Evolutionary conservation across 2,797 vertebrate species (phyloP).

Genomic region (Lindbergichthys nudifrons): DNA sequence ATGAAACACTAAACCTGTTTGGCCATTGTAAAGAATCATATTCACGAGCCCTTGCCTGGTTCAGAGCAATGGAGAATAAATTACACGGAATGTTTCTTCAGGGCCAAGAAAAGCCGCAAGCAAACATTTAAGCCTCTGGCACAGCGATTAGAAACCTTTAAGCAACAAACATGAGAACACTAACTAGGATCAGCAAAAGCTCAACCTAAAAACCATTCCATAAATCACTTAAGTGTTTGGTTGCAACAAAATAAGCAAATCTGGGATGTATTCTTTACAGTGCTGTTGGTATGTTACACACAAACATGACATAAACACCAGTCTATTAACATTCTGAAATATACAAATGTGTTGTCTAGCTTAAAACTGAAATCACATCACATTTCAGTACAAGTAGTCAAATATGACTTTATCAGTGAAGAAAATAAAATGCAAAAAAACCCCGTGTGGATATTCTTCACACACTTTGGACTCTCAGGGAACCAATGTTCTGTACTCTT

Average conservation of each 20-base stretch:
- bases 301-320: conserved; percentile 6
- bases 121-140: conserved; percentile 66
- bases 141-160: conserved; percentile 59
- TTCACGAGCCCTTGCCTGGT: conserved; percentile 25
- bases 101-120: conserved; percentile 64
- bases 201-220: conserved; percentile 46
- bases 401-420: conserved; percentile 2
- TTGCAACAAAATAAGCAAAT: conserved; percentile 36
- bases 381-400: conserved; percentile 1
- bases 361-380: conserved; percentile 4
- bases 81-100: conserved; percentile 48
- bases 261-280: conserved; percentile 27
- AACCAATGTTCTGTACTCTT: conserved; percentile 19
- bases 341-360: neutral
- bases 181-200: conserved; percentile 60
- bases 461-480: conserved; percentile 18
- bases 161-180: conserved; percentile 55
- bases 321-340: conserved; percentile 17
- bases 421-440: conserved; percentile 29
- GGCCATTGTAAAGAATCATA: conserved; percentile 24
- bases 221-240: conserved; percentile 39
- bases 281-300: neutral
- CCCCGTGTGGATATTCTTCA: conserved; percentile 16
- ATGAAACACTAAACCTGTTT: conserved; percentile 20
- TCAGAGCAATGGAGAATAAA: conserved; percentile 38